Evolutionary conservation across 2,113 vertebrate species (phyloP).

Genomic region (Cariama cristata): DNA sequence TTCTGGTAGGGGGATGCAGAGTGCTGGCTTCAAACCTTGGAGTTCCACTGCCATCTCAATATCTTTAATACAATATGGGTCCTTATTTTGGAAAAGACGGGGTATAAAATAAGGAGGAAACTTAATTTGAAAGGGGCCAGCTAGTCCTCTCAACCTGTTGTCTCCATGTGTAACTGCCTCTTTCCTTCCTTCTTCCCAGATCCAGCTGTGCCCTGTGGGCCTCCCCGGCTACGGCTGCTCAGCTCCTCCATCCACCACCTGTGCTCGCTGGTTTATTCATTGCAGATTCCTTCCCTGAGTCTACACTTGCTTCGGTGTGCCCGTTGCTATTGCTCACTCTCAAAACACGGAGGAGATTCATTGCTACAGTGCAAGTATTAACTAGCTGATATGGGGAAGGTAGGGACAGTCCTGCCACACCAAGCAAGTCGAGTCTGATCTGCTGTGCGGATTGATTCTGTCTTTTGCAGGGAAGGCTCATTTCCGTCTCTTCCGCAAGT

Average conservation of each 20-base stretch:
- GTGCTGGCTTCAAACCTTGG: neutral
- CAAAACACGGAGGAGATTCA: accelerated
- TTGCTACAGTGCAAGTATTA: neutral
- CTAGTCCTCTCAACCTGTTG: neutral
- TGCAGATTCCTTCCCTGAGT: neutral
- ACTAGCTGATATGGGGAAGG: accelerated
- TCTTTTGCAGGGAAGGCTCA: neutral
- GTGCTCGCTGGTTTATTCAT: accelerated
- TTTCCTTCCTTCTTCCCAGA: neutral
- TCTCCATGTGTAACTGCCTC: neutral
- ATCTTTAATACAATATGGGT: neutral
- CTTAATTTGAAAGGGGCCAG: neutral
- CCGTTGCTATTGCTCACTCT: neutral
- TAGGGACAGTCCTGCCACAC: neutral
- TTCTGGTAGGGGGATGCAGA: neutral
- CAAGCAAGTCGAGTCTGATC: neutral
- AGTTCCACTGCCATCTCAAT: neutral
- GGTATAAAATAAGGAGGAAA: neutral
- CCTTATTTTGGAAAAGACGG: neutral
- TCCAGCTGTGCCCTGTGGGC: neutral
- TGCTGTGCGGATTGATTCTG: neutral
- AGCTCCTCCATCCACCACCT: accelerated
- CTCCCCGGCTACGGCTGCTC: neutral
- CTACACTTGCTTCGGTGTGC: neutral
- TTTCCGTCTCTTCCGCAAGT: neutral